Base-by-base conservation (phyloP, 2,113 vertebrate species). In the Oryzias melastigma region DNA sequence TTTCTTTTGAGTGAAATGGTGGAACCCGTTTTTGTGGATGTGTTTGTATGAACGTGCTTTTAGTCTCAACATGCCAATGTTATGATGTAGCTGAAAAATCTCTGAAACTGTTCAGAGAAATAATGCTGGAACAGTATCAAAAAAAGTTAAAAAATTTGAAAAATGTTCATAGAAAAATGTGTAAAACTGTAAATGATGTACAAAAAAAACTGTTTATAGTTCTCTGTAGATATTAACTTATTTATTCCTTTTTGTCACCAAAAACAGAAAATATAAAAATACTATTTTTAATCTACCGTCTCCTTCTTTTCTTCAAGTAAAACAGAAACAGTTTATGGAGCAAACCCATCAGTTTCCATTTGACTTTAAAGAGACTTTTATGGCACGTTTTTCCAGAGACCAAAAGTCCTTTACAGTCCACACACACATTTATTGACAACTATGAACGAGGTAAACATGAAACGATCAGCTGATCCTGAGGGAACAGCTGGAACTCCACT, bases 141-240 rank as follows among this genome's bases (percentile, higher is more conserved):
- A 73, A 55, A 70, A 27, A 59, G 35, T 35, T 35, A 3, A 77
- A 81, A 80, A 75, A 58, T 40, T 16, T 66, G 58, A 79, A 86
- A 88, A 87, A 82, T 76, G 77, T 87, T 62, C 85, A 93, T 73
- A 88, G 71, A 95, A 91, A 91, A 90, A 93, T 83, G 73, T 92
- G 71, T 85, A 92, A 91, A 93, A 82, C 68, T 94, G 87, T 92
- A 94, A 84, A 89, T 91, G 92, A 85, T 91, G 93, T 92, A 89
- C 49, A 92, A 86, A 88, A 85, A 84, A 80, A 78, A 68, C 89
- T 93, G 90, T 94, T 80, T 90, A 95, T 94, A 92, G 89, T 89
- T 91, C 86, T 97, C 92, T 98, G 95, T 98, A 96, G 95, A 96
- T 97, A 96, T 87, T 94, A 69, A 95, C 92, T 97, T 98, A 98